phyloP scores from a whole-genome alignment of 2,797 vertebrate genomes.

The Pachyuromys duprasi region DNA sequence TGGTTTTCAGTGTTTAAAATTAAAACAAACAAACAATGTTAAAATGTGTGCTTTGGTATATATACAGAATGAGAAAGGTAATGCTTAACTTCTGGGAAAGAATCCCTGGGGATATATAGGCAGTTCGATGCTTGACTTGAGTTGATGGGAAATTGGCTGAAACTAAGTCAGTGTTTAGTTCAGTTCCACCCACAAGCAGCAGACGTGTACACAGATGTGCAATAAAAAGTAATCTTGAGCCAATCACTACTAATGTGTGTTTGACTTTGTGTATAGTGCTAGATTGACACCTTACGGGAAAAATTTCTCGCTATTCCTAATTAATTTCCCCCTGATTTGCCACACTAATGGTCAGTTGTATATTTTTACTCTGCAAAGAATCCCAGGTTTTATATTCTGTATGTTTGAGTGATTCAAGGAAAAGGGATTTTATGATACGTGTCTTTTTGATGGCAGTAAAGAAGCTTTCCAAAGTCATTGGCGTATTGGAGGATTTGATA shows the following conservation, averaged over 20 bases:
- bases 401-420: conserved; percentile 57
- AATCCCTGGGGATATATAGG: conserved; percentile 61
- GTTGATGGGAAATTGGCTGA: conserved; percentile 66
- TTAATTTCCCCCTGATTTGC: neutral
- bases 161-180: conserved; percentile 78
- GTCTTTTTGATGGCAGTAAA: conserved; percentile 37
- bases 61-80: conserved; percentile 76
- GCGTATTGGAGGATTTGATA: conserved; percentile 7
- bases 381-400: neutral
- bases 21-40: conserved; percentile 67
- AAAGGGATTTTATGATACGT: neutral
- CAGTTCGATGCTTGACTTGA: conserved; percentile 77
- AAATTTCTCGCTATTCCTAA: neutral
- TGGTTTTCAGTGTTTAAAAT: conserved; percentile 73
- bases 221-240: conserved; percentile 84
- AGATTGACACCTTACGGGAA: neutral
- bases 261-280: conserved; percentile 16
- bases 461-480: conserved; percentile 1
- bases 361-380: neutral
- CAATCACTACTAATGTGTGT: conserved; percentile 37
- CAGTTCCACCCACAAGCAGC: conserved; percentile 77
- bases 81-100: conserved; percentile 62
- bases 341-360: neutral
- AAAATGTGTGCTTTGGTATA: conserved; percentile 62
- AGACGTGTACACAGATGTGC: conserved; percentile 79